phyloP scores from a whole-genome alignment of 2,888 invertebrate species.

The Lasioglossum vierecki region DNA sequence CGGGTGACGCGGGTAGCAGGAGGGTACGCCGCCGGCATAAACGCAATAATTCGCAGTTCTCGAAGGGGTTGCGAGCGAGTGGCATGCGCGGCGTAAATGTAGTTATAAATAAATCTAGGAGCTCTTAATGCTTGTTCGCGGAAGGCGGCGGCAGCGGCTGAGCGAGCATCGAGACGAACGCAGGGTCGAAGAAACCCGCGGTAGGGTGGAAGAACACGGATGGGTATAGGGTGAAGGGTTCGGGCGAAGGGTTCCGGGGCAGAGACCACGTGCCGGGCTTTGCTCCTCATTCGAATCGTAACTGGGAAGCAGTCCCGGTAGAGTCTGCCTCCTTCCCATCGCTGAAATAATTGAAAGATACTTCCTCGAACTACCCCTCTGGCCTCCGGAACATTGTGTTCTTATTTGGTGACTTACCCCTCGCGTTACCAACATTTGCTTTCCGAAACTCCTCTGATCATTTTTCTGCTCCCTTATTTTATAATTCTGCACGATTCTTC shows the following conservation, averaged over 20 bases:
- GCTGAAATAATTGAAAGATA: slow-evolving; percentile 5
- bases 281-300: slow-evolving; percentile 16
- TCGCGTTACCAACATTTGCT: background rate
- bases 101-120: slow-evolving; percentile 84
- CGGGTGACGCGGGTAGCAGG: background rate
- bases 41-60: slow-evolving; percentile 78
- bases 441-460: background rate
- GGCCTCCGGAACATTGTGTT: background rate
- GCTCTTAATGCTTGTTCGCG: slow-evolving; percentile 82
- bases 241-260: slow-evolving; percentile 1
- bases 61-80: slow-evolving; percentile 75
- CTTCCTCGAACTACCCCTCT: slow-evolving; percentile 3
- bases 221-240: background rate
- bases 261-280: slow-evolving; percentile 12
- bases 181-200: slow-evolving; percentile 41
- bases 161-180: slow-evolving; percentile 18
- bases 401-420: background rate
- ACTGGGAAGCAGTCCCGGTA: slow-evolving; percentile 10
- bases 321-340: background rate
- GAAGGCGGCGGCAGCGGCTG: slow-evolving; percentile 43
- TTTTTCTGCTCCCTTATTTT: background rate
- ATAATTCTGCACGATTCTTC: background rate
- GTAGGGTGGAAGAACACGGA: slow-evolving; percentile 13
- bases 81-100: slow-evolving; percentile 84
- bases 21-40: slow-evolving; percentile 70